A percentile compares a stretch with the other conserved stretches of the same genome.
These are phyloP conservation scores for Tetropium fuscum DNA, from an alignment of 2,888 invertebrate genomes.

Conservation along the genomic window DNA sequence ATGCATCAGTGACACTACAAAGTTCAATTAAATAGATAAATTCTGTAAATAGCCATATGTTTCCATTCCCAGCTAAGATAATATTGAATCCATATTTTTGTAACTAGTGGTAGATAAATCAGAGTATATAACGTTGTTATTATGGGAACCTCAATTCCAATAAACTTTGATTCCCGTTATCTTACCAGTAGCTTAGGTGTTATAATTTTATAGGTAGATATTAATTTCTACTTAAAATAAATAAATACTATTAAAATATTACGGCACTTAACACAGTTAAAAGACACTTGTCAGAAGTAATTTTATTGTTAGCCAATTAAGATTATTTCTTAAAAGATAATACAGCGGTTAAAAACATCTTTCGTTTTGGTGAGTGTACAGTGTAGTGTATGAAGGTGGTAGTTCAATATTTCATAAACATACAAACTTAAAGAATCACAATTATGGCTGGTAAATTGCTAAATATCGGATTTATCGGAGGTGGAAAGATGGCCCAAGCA, in stretches of 20 bases:
- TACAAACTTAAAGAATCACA: constrained; percentile 26
- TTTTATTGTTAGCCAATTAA: constrained; percentile 7
- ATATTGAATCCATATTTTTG: constrained; percentile 14
- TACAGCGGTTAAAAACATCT: not conserved
- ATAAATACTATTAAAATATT: no score
- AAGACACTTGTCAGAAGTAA: no score
- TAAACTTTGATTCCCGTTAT: no score
- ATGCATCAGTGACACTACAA: constrained; percentile 3
- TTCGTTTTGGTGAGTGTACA: constrained; percentile 2
- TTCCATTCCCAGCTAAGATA: constrained; percentile 10
- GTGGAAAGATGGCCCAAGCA: constrained; percentile 93
- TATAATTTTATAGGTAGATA: no score
- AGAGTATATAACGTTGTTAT: constrained; percentile 10
- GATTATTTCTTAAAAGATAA: constrained; percentile 2
- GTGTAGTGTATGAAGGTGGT: constrained; percentile 3
- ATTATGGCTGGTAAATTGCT: constrained; percentile 66
- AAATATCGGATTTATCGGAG: constrained; percentile 92
- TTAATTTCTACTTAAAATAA: no score
- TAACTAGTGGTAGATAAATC: constrained; percentile 15
- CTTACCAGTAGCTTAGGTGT: no score
- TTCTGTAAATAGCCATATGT: constrained; percentile 11
- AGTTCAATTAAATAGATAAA: constrained; percentile 15
- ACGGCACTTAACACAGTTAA: no score
- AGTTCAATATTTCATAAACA: not conserved
- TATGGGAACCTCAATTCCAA: not conserved